Evolutionary conservation across 2,888 invertebrate genomes (phyloP), one percentile per base, ranked within the genome.

Genomic region (Eupithecia exiguata): DNA sequence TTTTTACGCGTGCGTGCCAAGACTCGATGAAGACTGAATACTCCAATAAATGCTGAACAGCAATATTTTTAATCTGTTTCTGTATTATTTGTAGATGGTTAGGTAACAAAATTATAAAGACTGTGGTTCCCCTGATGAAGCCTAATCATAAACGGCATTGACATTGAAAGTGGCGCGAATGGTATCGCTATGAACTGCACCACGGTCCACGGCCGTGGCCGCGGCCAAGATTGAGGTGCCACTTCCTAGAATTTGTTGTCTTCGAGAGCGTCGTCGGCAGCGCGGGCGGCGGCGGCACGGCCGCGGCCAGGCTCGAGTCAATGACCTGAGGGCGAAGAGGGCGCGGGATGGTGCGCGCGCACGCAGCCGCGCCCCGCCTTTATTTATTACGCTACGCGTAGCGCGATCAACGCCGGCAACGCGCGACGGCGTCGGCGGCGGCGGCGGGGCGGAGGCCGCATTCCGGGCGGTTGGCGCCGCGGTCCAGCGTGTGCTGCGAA

Each of bases 351-450:
- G 92, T 93, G 93, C 93, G 93, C 93, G 91, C 93, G 93, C 93
- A 93, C 92, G 91, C 91, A 92, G 90, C 92, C 91, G 92, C 92
- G 93, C 94, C 93, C 94, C 93, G 93, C 93, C 93, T 94, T 94
- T 94, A 93, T 93, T 94, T 93, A 93, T 93, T 94, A 94, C 93
- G 92, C 90, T 92, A 92, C 93, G 92, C 90, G 92, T 92, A 90
- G 90, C 86, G 88, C 89, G 91, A 87, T 85, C 88, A 87, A 86
- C 89, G 89, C 87, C 86, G 78, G 75, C 76, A 76, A 71, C 77
- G 88, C 89, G 86, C 87, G 88, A 87, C 89, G 91, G 92, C 63
- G 91, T 91, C 89, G 89, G 91, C 92, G 90, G 92, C 89, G 89
- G 92, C 92, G 88, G 87, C 89, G 91, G 92, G 91, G 92, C 89